Percentiles rank a stretch among this genome's conserved stretches.
phyloP scores from a whole-genome alignment of 2,888 invertebrate species.

The Patella pellucida region DNA sequence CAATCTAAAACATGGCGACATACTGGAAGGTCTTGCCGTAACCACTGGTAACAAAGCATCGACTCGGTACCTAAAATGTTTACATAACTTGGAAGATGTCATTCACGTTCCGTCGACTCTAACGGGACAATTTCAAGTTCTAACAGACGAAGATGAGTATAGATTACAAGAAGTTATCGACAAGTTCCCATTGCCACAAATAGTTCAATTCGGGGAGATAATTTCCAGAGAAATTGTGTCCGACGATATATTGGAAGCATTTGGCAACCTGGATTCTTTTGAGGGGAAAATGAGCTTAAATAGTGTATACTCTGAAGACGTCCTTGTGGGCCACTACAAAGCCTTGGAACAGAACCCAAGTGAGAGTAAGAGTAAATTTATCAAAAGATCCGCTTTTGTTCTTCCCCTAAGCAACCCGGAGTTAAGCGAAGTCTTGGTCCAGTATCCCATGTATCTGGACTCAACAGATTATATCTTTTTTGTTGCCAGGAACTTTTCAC shows the following conservation, averaged over 20 bases:
- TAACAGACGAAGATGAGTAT: constrained; percentile 10
- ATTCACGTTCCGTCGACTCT: neutral
- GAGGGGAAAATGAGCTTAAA: constrained; percentile 15
- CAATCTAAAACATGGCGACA: neutral
- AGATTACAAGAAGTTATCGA: constrained; percentile 17
- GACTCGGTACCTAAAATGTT: neutral
- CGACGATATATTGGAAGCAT: constrained; percentile 18
- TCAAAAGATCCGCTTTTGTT: constrained; percentile 16
- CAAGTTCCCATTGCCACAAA: constrained; percentile 20
- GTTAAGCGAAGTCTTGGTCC: constrained; percentile 12
- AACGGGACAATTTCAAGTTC: constrained; percentile 4
- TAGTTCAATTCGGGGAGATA: constrained; percentile 14
- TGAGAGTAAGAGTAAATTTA: neutral
- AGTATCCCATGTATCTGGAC: constrained; percentile 17
- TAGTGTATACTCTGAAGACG: constrained; percentile 1
- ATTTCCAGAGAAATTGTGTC: constrained; percentile 16
- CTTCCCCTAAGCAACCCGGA: constrained; percentile 19
- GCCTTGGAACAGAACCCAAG: neutral
- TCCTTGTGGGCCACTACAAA: constrained; percentile 23
- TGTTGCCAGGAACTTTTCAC: constrained; percentile 14
- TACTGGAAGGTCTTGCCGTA: neutral
- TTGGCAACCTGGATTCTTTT: constrained; percentile 14
- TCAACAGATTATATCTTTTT: constrained; percentile 17
- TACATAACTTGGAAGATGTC: neutral
- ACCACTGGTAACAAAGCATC: neutral